These are phyloP conservation scores for Sinocyclocheilus anshuiensis DNA, from an alignment of 2,113 vertebrate species.

Conservation along the genomic window DNA sequence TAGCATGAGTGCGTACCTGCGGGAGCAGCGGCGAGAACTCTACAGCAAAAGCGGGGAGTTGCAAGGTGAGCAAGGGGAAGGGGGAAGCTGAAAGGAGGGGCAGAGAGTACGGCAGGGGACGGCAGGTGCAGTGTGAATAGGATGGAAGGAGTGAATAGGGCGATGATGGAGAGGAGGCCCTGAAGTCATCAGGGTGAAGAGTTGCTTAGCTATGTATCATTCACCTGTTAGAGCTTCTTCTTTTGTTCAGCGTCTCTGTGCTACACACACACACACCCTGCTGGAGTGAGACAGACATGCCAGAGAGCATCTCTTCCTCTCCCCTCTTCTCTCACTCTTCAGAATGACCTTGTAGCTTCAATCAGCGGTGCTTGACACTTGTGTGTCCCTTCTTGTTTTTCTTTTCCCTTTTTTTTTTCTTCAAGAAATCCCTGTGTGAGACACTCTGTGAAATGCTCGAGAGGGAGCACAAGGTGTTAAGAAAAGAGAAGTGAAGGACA, in stretches of 20 bases:
- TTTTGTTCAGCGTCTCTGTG: not conserved
- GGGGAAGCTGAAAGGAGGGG: not conserved
- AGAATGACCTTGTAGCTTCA: slow-evolving; percentile 77
- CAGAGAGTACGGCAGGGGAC: not conserved
- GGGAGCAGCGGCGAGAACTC: slow-evolving; percentile 94
- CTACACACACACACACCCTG: slow-evolving; percentile 29
- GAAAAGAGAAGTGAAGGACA: not conserved
- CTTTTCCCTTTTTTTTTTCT: not conserved
- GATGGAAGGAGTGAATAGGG: slow-evolving; percentile 10
- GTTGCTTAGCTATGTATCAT: slow-evolving; percentile 27
- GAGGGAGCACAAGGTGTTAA: slow-evolving; percentile 22
- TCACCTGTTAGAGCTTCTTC: not conserved
- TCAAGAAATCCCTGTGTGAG: slow-evolving; percentile 52
- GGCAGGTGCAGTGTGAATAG: slow-evolving; percentile 1
- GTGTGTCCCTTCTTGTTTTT: slow-evolving; percentile 58
- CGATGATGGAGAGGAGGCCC: slow-evolving; percentile 21
- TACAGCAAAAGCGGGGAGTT: slow-evolving; percentile 98
- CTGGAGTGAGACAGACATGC: slow-evolving; percentile 62
- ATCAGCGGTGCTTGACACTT: slow-evolving; percentile 70
- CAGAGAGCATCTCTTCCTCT: slow-evolving; percentile 60
- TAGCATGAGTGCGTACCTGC: slow-evolving; percentile 96
- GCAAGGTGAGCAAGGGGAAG: slow-evolving; percentile 80
- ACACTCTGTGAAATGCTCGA: slow-evolving; percentile 51
- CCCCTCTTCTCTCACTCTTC: slow-evolving; percentile 46
- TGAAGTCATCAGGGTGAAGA: slow-evolving; percentile 37